phyloP scores from a whole-genome alignment of 2,797 vertebrate genomes.

The Lepidocolaptes lacrymiger region DNA sequence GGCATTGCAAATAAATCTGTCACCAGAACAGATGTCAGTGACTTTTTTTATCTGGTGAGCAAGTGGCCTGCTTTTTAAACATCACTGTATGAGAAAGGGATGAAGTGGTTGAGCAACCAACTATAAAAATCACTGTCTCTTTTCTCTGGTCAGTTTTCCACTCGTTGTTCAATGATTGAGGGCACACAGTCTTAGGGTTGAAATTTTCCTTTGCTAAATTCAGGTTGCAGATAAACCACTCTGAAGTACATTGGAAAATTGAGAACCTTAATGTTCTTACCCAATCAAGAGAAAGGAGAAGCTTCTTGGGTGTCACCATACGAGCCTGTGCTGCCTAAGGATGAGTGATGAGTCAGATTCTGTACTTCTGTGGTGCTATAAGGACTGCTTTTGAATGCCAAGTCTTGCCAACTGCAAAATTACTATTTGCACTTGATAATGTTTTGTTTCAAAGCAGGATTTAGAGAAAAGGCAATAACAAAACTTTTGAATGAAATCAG shows the following conservation, averaged over 20 bases:
- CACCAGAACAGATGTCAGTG: neutral
- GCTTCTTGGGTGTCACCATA: neutral
- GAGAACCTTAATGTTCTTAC: neutral
- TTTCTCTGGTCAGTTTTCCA: neutral
- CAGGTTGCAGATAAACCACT: neutral
- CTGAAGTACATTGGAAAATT: neutral
- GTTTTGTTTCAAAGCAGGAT: constrained; percentile 24
- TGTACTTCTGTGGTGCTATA: neutral
- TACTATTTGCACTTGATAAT: constrained; percentile 63
- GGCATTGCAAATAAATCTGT: neutral
- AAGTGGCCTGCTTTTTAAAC: neutral
- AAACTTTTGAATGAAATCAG: constrained; percentile 40
- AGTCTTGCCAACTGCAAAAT: constrained; percentile 68
- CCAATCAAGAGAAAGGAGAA: neutral
- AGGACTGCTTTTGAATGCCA: constrained; percentile 25
- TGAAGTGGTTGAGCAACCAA: neutral
- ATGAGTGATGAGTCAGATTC: neutral
- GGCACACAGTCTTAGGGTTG: neutral
- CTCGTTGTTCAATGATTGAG: neutral
- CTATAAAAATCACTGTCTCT: neutral
- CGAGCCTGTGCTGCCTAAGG: neutral
- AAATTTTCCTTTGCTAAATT: neutral
- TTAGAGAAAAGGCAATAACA: constrained; percentile 45
- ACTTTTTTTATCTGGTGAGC: neutral
- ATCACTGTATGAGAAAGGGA: neutral